Percentiles rank a stretch among this genome's conserved stretches.
These are phyloP conservation scores for Fregata magnificens DNA, from an alignment of 2,113 vertebrate species.

Conservation along the genomic window DNA sequence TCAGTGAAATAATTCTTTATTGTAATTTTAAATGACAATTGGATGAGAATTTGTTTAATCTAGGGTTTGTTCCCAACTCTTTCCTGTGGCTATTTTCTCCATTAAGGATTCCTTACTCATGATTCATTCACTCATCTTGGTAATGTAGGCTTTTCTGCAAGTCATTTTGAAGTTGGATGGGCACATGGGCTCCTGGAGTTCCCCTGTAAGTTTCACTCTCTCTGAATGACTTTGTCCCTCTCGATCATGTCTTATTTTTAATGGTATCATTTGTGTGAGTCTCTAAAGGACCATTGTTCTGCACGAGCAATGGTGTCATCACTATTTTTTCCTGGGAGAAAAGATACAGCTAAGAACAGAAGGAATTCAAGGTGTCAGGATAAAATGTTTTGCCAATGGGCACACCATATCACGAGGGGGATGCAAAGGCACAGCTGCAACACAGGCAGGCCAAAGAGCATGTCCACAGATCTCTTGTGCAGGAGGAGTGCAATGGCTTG, in stretches of 20 bases:
- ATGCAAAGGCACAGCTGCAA: not conserved
- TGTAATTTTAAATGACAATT: not conserved
- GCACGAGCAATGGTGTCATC: not conserved
- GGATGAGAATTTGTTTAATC: not conserved
- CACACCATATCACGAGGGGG: accelerated
- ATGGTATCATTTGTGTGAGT: not conserved
- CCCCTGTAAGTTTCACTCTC: not conserved
- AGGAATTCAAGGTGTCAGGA: not conserved
- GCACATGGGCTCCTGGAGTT: not conserved
- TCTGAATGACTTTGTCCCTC: not conserved
- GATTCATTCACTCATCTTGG: not conserved
- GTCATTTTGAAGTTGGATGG: not conserved
- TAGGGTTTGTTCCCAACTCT: not conserved
- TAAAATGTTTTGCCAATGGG: not conserved
- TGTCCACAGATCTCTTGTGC: not conserved
- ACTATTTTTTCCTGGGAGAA: not conserved
- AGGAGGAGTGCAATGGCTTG: not conserved
- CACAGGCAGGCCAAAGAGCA: not conserved
- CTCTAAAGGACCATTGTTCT: not conserved
- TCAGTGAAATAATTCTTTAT: not conserved
- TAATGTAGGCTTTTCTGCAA: not conserved
- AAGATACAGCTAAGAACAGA: not conserved
- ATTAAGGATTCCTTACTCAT: not conserved
- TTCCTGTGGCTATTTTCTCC: not conserved
- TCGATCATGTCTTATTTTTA: not conserved